Evolutionary conservation across 2,113 vertebrate genomes (phyloP), one percentile per base, ranked within the genome.

Genomic region (Taurulus bubalis): DNA sequence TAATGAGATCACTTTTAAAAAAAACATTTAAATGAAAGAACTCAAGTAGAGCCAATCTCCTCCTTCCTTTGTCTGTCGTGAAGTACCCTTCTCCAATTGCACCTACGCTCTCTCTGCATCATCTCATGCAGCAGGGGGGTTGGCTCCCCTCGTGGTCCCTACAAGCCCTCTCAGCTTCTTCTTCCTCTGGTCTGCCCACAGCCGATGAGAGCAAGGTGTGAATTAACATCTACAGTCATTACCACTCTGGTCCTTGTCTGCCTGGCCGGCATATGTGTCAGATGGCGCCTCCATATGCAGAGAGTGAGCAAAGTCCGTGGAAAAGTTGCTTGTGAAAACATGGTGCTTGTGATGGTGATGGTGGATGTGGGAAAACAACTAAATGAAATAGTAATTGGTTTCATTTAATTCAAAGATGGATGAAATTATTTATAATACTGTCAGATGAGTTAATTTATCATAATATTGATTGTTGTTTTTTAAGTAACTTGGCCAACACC

Each of bases 191-290:
- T 63, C 75, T 77, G 4, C 81, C 83, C 79, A 86, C 85, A 62
- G 42, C 58, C 4, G 0, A 75, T 47, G 20, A 68, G 59, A 40
- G 63, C 34, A 75, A 83, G 38, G 79, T 82, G 88, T 75, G 72
- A 91, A 81, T 81, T 34, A 77, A 1, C 42, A 70, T 66, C 56
- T 18, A 14, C 77, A 79, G 49, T 77, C 79, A 72, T 82, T 67
- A 66, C 36, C 74, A 59, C 66, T 12, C 58, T 3, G 8, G 6
- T 34, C 4, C 63, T 16, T 3, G 58, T 73, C 71, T 72, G 72
- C 79, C 83, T 80, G 49, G 59, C 59, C 74, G 67, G 53, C 83
- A 77, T 85, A 77, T 87, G 84, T 69, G 63, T 64, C 73, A 86
- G 47, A 75, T 28, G 36, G 71, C 12, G 26, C 63, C 73, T 90